Percentiles rank a stretch among this genome's conserved stretches.
Evolutionary conservation across 1,140 invertebrate genomes (phyloP).

Genomic region (Tetramorium simillimum): DNA sequence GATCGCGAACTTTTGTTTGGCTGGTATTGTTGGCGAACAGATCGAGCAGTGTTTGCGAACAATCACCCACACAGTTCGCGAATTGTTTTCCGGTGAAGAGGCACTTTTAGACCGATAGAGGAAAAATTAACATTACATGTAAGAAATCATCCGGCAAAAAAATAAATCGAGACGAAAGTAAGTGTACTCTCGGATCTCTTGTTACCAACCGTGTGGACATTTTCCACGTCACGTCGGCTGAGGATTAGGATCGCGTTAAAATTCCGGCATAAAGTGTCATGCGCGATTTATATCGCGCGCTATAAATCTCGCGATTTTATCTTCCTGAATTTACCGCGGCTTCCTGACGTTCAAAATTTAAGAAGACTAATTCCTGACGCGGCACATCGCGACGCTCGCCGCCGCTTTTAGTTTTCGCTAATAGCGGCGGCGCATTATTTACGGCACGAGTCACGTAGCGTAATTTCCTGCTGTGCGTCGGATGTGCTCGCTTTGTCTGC

Average conservation of each 20-base stretch:
- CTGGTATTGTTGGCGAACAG: background rate
- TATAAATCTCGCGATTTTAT: constrained; percentile 15
- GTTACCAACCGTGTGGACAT: background rate
- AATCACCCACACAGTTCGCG: background rate
- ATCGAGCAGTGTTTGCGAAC: background rate
- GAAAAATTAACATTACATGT: background rate
- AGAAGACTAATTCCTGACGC: background rate
- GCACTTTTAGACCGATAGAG: background rate
- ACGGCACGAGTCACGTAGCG: background rate
- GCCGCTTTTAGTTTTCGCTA: background rate
- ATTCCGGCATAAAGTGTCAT: background rate
- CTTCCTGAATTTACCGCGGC: background rate
- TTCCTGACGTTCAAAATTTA: constrained; percentile 8
- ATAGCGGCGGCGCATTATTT: background rate
- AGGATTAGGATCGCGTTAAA: constrained; percentile 1
- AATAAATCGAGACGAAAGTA: background rate
- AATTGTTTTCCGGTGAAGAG: background rate
- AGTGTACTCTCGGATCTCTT: background rate
- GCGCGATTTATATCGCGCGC: background rate
- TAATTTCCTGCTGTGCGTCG: constrained; percentile 9
- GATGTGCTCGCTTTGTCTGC: background rate
- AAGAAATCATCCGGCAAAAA: background rate
- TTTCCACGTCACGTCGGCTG: background rate
- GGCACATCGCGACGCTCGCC: background rate
- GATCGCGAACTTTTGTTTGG: background rate